phyloP scores from a whole-genome alignment of 2,888 invertebrate genomes.

The Dasysyrphus albostriatus region DNA sequence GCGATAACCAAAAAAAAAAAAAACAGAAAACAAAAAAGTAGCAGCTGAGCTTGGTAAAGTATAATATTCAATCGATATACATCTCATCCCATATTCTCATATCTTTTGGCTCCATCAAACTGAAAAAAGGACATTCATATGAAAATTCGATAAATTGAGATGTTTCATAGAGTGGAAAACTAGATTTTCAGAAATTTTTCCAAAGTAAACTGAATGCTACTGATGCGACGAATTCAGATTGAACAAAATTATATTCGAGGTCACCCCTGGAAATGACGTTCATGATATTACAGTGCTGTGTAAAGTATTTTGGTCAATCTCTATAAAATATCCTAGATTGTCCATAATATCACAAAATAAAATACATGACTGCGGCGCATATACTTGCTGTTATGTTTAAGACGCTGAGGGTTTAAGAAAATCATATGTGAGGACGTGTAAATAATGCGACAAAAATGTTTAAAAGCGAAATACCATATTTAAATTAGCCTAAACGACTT shows the following conservation, averaged over 20 bases:
- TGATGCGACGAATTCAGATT: constrained; percentile 63
- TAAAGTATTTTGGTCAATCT: neutral
- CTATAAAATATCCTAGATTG: no score
- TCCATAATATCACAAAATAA: no score
- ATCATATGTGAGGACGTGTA: no score
- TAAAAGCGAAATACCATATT: no score
- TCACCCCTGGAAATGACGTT: constrained; percentile 28
- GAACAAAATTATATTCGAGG: constrained; percentile 50
- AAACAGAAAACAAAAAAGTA: constrained; percentile 22
- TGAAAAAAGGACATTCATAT: constrained; percentile 72
- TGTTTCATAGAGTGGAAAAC: constrained; percentile 81
- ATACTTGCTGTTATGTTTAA: no score
- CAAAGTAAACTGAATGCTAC: constrained; percentile 59
- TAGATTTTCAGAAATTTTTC: constrained; percentile 78
- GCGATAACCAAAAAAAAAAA: constrained; percentile 3
- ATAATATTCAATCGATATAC: constrained; percentile 34
- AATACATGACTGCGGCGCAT: no score
- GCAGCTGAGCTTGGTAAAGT: constrained; percentile 42
- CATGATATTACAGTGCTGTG: neutral
- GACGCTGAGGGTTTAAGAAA: no score
- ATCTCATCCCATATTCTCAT: neutral
- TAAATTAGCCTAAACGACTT: no score
- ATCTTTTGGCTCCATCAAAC: constrained; percentile 17
- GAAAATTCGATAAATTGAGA: constrained; percentile 77
- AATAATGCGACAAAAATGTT: no score